Evolutionary conservation across 2,113 vertebrate species (phyloP), one percentile per base, ranked within the genome.

Genomic region (Colinus virginianus): DNA sequence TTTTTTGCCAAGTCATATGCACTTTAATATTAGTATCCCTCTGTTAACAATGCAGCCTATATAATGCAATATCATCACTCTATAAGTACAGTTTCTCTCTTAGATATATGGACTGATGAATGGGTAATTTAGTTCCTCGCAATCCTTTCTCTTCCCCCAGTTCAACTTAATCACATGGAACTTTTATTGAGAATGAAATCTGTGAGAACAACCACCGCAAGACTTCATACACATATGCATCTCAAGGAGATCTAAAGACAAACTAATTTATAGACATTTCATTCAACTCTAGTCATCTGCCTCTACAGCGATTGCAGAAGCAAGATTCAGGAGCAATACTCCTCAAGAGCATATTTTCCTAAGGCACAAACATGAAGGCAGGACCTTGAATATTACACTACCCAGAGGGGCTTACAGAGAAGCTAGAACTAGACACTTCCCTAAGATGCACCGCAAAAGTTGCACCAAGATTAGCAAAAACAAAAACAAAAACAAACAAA

Each of bases 21-120:
- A 72, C 17, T 72, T 70, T 38, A 77, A 79, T 32, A 19, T 2
- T 11, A 62, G 2, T 3, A 17, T 58, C 19, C 67, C 23, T 34
- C 21, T 10, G 11, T 66, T 70, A 30, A 84, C 34, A 32, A 48
- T 0, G 1, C 6, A 86, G n/a, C 38, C 3, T 3, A 75, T 11
- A 70, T 5, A 28, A 90, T 6, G 36, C 32, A 61, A 9, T 7
- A 9, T 15, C 34, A 55, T 82, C 22, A 48, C 30, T n/a, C 32
- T 25, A 18, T 21, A 34, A 22, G 32, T 22, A 6, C 40, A 43
- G 9, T 15, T 83, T 55, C 78, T 71, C 48, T 48, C 18, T 53
- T 26, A 22, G 0, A 0, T 45, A 38, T 6, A 21, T 20, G 14
- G 9, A 87, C 9, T 66, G 13, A 77, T 12, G 6, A 67, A 0